A percentile compares a stretch with the other conserved stretches of the same genome.
Evolutionary conservation across 2,113 vertebrate species (phyloP).

Genomic region (Scomber scombrus): DNA sequence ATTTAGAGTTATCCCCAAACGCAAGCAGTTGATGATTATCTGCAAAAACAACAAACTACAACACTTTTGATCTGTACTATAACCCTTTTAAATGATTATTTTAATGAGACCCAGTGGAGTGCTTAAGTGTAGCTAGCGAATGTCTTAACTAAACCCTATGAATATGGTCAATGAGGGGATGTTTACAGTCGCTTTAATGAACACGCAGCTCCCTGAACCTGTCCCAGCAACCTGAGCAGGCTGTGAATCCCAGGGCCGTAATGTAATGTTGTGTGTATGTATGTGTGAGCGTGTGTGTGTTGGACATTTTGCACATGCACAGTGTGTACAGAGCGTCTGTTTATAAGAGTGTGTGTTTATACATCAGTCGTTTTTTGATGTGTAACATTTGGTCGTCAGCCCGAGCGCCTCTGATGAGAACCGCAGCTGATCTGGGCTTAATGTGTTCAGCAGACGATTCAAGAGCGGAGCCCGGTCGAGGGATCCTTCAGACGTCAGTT

Average conservation of each 20-base stretch:
- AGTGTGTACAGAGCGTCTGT: conserved; percentile 15
- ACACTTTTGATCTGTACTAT: neutral
- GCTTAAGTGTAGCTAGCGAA: neutral
- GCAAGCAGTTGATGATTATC: neutral
- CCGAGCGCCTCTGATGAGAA: conserved; percentile 75
- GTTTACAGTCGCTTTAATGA: conserved; percentile 43
- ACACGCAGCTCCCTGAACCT: conserved; percentile 33
- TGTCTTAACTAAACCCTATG: conserved; percentile 15
- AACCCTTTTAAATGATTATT: conserved; percentile 12
- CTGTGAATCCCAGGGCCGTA: conserved; percentile 21
- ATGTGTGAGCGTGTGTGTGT: neutral
- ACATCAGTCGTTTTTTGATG: conserved; percentile 39
- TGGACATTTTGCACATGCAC: conserved; percentile 17
- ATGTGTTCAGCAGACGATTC: conserved; percentile 75
- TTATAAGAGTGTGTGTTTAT: conserved; percentile 38
- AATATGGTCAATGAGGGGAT: conserved; percentile 20
- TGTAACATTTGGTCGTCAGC: conserved; percentile 63
- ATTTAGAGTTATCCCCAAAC: neutral
- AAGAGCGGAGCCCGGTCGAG: conserved; percentile 48
- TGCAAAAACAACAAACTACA: conserved; percentile 13
- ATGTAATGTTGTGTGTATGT: neutral
- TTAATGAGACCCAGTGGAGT: conserved; percentile 20
- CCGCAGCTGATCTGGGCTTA: conserved; percentile 73
- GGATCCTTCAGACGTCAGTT: conserved; percentile 57
- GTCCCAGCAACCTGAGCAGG: conserved; percentile 4